phyloP scores from a whole-genome alignment of 2,797 vertebrate species.

The Apogon talboti region DNA sequence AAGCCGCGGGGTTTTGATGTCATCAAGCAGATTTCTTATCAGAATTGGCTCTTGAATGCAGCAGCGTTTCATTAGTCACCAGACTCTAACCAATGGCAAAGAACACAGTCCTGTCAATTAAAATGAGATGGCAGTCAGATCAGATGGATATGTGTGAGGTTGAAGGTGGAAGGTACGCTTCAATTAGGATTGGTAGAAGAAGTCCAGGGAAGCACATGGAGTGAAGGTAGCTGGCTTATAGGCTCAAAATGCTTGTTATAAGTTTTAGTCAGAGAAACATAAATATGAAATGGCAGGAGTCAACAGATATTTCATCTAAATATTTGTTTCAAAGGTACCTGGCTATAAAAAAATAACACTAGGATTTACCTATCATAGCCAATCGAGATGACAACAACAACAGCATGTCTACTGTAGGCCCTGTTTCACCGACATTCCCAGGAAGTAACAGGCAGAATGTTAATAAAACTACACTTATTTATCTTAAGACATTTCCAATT shows the following conservation, averaged over 20 bases:
- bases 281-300: background rate
- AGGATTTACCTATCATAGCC: no score
- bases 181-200: conserved; percentile 7
- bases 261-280: background rate
- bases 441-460: no score
- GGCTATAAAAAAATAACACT: no score
- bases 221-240: background rate
- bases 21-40: conserved; percentile 22
- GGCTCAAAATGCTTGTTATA: no score
- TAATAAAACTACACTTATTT: no score
- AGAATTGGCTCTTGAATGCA: conserved; percentile 27
- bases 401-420: no score
- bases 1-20: conserved; percentile 34
- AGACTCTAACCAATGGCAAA: conserved; percentile 20
- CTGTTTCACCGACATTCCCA: no score
- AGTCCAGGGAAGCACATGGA: background rate
- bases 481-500: no score
- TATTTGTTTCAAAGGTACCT: no score
- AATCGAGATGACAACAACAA: no score
- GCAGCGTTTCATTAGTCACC: conserved; percentile 42
- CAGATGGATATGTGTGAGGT: conserved; percentile 5
- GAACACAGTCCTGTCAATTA: conserved; percentile 44
- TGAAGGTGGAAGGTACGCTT: conserved; percentile 1
- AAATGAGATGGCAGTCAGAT: conserved; percentile 24
- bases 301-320: background rate